These are phyloP conservation scores for Ennomos quercinarius DNA, from an alignment of 2,888 invertebrate genomes.

Conservation along the genomic window DNA sequence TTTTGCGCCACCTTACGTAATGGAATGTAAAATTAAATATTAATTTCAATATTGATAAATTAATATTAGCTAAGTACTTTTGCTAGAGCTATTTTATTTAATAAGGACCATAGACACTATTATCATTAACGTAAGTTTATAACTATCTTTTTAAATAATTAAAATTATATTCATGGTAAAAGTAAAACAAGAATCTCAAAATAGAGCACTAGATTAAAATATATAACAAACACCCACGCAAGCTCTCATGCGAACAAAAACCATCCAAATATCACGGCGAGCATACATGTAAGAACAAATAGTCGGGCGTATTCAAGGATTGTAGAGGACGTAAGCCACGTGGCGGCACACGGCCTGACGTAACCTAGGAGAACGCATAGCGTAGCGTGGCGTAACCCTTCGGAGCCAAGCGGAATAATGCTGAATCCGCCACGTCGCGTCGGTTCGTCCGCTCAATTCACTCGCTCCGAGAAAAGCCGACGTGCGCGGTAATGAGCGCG, in stretches of 20 bases:
- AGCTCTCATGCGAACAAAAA: slow-evolving; percentile 34
- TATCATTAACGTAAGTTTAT: too few species aligned
- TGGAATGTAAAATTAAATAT: too few species aligned
- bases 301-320: slow-evolving; percentile 53
- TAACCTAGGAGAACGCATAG: slow-evolving; percentile 33
- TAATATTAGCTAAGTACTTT: too few species aligned
- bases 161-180: too few species aligned
- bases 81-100: too few species aligned
- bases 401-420: slow-evolving; percentile 41
- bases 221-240: slow-evolving; percentile 35
- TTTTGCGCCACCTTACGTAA: too few species aligned
- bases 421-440: slow-evolving; percentile 41
- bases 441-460: slow-evolving; percentile 21
- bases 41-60: too few species aligned
- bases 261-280: slow-evolving; percentile 46
- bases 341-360: slow-evolving; percentile 51
- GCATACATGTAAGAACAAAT: slow-evolving; percentile 81
- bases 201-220: slow-evolving; percentile 33
- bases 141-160: too few species aligned
- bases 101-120: too few species aligned
- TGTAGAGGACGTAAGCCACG: slow-evolving; percentile 31
- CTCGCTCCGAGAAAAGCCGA: slow-evolving; percentile 47
- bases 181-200: slow-evolving; percentile 32
- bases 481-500: slow-evolving; percentile 72
- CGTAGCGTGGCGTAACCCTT: slow-evolving; percentile 21